Evolutionary conservation across 2,797 vertebrate genomes (phyloP), one percentile per base, ranked within the genome.

Genomic region (Emys orbicularis): DNA sequence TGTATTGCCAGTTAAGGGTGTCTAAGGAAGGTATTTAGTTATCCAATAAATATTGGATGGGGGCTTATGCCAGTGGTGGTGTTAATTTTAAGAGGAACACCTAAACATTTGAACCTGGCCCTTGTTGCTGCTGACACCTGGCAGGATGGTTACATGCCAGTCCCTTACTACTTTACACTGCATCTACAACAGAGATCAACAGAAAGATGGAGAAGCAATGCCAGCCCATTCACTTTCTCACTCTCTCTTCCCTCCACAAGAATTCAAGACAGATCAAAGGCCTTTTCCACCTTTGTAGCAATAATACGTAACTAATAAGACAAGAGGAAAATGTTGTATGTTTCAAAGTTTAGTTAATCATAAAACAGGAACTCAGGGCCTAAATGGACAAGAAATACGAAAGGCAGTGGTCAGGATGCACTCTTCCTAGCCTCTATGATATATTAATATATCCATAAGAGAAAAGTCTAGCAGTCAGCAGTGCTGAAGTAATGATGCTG

Each of bases 271-370:
- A 83, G 94, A 95, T 90, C 88, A 81, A 90, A 89, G 19, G 2
- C 2, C 34, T 87, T 89, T 25, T 95, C 83, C 72, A 1, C 27
- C 37, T 76, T 79, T 79, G 27, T 54, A 59, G 74, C 59, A 93
- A 52, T 79, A 96, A 84, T 25, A 91, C 6, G 44, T 44, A 44
- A 44, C 7, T 44, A 44, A 44, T 44, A 44, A 44, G 44, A 44
- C 44, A 44, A 44, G 44, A 44, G 44, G 44, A 44, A 44, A 44
- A 44, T 1, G 44, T 44, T 44, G 44, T 77, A 4, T 86, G 18
- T 56, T 87, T 72, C 88, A 95, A 94, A 93, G 81, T 77, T 90
- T 87, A 91, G 54, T 74, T 89, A 89, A 77, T n/a, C 72, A 84
- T 89, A 85, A 90, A 93, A 81, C 61, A 81, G 86, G 50, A 23